These are phyloP conservation scores for Trachythela sp. DNA, from an alignment of 64 coral and sea anemone species.

Conservation along the genomic window DNA sequence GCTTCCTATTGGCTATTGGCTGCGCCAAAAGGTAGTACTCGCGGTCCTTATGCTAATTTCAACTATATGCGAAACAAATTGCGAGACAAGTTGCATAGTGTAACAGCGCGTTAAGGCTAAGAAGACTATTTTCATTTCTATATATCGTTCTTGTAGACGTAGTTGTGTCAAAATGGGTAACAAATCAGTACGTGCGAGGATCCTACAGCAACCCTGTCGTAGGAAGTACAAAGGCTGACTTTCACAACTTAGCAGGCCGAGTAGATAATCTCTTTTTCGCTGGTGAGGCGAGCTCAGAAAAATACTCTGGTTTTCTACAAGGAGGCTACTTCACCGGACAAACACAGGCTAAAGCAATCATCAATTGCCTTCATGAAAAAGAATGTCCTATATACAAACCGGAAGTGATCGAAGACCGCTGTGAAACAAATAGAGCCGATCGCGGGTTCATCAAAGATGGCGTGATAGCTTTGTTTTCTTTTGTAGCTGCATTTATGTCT, in stretches of 20 bases:
- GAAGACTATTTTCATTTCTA: too few relatives aligned
- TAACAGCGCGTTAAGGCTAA: too few relatives aligned
- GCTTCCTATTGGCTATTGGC: too few relatives aligned
- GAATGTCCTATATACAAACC: neutral
- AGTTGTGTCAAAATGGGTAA: neutral
- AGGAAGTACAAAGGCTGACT: neutral
- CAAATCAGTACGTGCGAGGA: neutral
- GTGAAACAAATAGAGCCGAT: neutral
- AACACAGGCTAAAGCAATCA: neutral
- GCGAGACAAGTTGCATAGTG: too few relatives aligned
- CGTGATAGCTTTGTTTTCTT: too few relatives aligned
- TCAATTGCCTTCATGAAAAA: neutral
- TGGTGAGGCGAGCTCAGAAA: neutral
- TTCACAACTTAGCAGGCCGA: neutral
- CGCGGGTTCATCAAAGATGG: too few relatives aligned
- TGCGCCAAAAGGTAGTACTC: too few relatives aligned
- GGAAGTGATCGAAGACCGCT: neutral
- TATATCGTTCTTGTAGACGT: conserved; percentile 15
- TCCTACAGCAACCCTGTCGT: neutral
- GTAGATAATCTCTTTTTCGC: neutral
- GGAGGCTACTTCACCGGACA: neutral
- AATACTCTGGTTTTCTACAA: neutral
- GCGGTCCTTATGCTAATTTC: too few relatives aligned
- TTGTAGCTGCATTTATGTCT: too few relatives aligned
- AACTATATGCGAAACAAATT: too few relatives aligned